Percentiles rank a stretch among this genome's conserved stretches.
Evolutionary conservation across 2,113 vertebrate genomes (phyloP).

Genomic region (Hiodon tergisus): DNA sequence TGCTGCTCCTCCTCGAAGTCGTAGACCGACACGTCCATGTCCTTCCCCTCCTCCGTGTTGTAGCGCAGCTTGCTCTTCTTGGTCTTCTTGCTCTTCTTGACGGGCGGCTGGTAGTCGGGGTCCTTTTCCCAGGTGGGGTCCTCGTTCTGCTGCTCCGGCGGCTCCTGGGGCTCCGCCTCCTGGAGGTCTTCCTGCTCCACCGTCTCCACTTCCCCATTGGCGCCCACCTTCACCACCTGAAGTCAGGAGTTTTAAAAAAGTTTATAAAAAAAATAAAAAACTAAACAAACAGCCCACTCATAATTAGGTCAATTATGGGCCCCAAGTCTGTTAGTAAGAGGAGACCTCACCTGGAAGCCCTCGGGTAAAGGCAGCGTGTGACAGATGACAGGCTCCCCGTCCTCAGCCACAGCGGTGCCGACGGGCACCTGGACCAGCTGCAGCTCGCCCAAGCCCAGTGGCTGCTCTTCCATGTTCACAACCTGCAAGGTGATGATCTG

Average conservation of each 20-base stretch:
- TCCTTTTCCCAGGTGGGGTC: constrained; percentile 88
- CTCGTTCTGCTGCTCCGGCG: constrained; percentile 66
- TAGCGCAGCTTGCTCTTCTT: constrained; percentile 94
- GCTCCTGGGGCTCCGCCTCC: constrained; percentile 38
- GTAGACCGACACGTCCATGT: constrained; percentile 94
- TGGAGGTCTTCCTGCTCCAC: constrained; percentile 85
- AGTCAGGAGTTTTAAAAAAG: too few species aligned
- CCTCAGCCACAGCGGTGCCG: constrained; percentile 69
- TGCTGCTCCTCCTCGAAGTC: constrained; percentile 98
- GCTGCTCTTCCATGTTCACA: constrained; percentile 95
- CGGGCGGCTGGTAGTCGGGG: constrained; percentile 89
- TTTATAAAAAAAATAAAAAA: too few species aligned
- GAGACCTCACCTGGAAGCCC: constrained; percentile 76
- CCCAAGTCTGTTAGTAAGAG: too few species aligned
- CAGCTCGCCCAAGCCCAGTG: constrained; percentile 85
- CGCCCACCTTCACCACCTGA: constrained; percentile 90
- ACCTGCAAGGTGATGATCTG: constrained; percentile 97
- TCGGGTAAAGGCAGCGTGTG: constrained; percentile 92
- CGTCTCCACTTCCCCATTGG: constrained; percentile 94
- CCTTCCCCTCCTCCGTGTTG: constrained; percentile 83
- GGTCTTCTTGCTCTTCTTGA: constrained; percentile 82
- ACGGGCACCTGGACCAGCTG: constrained; percentile 88
- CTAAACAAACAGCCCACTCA: too few species aligned
- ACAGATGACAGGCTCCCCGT: constrained; percentile 91
- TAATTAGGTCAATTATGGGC: background rate